Conservation (phyloP, 1,140 invertebrate species). For the Calosoma granatense region DNA sequence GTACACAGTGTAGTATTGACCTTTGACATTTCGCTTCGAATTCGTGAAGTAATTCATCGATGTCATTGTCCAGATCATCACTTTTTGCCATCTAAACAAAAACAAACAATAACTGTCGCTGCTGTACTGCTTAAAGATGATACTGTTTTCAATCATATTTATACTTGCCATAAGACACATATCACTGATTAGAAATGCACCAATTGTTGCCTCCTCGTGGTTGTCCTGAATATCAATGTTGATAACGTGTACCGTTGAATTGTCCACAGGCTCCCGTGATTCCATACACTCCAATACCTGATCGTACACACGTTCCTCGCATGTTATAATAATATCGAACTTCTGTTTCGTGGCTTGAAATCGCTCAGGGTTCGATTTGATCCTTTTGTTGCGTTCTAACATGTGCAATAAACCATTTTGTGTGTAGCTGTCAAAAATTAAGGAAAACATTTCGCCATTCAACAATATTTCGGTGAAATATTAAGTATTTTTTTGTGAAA, state of each 20-base stretch:
- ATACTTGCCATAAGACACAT: constrained; percentile 72
- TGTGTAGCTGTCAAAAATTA: constrained; percentile 67
- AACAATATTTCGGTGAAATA: not conserved
- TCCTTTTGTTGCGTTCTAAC: constrained; percentile 93
- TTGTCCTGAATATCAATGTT: constrained; percentile 99
- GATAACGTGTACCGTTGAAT: constrained; percentile 88
- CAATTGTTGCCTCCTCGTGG: constrained; percentile 98
- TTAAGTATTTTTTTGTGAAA: constrained; percentile 10
- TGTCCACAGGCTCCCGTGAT: constrained; percentile 55
- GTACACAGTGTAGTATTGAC: constrained; percentile 83
- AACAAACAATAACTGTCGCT: constrained; percentile 17
- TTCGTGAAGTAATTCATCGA: constrained; percentile 92
- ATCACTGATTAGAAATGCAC: constrained; percentile 96
- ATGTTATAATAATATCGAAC: constrained; percentile 95
- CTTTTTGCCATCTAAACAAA: constrained; percentile 72
- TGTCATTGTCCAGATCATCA: constrained; percentile 95
- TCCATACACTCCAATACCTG: constrained; percentile 77
- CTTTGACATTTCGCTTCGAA: constrained; percentile 86
- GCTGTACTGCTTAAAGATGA: not conserved
- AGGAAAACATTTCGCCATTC: constrained; percentile 15
- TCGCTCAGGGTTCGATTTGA: constrained; percentile 88
- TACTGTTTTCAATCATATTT: no score
- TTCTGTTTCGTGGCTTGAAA: constrained; percentile 86
- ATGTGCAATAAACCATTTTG: constrained; percentile 98
- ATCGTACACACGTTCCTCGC: constrained; percentile 98